phyloP scores from a whole-genome alignment of 2,113 vertebrate genomes.

The Lycaon pictus region DNA sequence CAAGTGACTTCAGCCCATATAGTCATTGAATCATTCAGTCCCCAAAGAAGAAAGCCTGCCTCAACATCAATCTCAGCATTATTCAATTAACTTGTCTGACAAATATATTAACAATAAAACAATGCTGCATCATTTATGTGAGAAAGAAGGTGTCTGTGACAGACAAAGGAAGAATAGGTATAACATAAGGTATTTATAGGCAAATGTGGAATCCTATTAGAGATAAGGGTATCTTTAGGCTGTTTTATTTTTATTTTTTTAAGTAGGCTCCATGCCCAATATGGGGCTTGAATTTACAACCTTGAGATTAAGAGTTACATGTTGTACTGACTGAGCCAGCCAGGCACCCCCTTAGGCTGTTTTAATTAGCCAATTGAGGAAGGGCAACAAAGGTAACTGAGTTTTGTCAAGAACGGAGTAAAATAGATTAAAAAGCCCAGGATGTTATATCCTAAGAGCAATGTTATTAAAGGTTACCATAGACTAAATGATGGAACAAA shows the following conservation, averaged over 20 bases:
- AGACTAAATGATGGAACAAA: not conserved
- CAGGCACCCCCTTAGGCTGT: not conserved
- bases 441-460: not conserved
- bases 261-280: not conserved
- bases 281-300: not conserved
- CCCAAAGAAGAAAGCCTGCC: not conserved
- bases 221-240: not conserved
- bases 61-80: not conserved
- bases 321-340: not conserved
- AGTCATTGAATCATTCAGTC: not conserved
- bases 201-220: not conserved
- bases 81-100: not conserved
- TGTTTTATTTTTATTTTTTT: not conserved
- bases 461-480: slow-evolving; percentile 10
- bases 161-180: not conserved
- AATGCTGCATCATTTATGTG: not conserved
- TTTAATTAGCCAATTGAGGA: slow-evolving; percentile 14
- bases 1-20: not conserved
- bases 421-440: not conserved
- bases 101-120: not conserved
- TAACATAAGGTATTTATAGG: not conserved
- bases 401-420: not conserved
- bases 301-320: not conserved
- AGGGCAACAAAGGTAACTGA: not conserved
- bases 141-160: not conserved